Conservation (phyloP, 2,113 vertebrate genomes). For the Ciconia maguari region DNA sequence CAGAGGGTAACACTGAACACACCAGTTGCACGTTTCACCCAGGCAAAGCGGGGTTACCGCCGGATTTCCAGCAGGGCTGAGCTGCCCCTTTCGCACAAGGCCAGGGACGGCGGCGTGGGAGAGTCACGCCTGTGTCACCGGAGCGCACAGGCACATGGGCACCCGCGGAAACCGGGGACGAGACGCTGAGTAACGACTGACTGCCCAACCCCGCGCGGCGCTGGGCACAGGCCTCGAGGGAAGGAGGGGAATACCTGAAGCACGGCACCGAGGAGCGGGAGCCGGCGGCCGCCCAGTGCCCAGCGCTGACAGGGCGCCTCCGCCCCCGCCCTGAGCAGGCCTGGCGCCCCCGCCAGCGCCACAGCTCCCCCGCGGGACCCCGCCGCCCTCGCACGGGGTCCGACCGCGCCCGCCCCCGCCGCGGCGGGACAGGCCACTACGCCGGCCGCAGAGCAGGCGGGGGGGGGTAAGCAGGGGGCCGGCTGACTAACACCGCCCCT, state of each 20-base stretch:
- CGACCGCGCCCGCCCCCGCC: no score
- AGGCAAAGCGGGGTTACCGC: rapidly evolving
- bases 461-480: neutral
- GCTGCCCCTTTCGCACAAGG: neutral
- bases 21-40: neutral
- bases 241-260: neutral
- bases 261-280: neutral
- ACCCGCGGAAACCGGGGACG: neutral
- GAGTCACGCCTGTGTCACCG: neutral
- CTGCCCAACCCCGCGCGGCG: neutral
- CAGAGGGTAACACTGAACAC: rapidly evolving
- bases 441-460: neutral
- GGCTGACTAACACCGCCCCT: neutral
- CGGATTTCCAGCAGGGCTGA: neutral
- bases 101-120: neutral
- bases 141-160: neutral
- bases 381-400: neutral
- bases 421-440: neutral
- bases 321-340: neutral
- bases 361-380: neutral
- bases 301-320: neutral
- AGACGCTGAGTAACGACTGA: neutral
- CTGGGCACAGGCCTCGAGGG: neutral
- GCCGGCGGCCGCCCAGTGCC: neutral
- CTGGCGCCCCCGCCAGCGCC: neutral